A percentile compares a stretch with the other conserved stretches of the same genome.
Conservation (phyloP, 2,888 invertebrate genomes). For the Athalia cordata region DNA sequence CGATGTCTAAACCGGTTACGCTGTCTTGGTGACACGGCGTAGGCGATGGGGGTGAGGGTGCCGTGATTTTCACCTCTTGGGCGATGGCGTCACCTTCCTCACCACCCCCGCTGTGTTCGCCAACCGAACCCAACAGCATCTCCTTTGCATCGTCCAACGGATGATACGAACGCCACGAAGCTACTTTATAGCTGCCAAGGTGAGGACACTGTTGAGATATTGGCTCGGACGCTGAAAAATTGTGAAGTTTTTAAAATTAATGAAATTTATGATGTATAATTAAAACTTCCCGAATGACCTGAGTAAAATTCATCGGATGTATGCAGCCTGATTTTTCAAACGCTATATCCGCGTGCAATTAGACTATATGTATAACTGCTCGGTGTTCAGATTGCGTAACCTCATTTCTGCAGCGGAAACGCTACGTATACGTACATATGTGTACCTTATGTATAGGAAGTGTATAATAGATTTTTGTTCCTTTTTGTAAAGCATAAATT, state of each 20-base stretch:
- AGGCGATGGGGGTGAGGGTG: slow-evolving; percentile 57
- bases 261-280: too few species aligned
- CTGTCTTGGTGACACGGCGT: slow-evolving; percentile 63
- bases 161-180: slow-evolving; percentile 61
- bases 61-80: slow-evolving; percentile 59
- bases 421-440: neutral
- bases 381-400: neutral
- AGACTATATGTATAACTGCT: neutral
- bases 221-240: slow-evolving; percentile 63
- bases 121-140: slow-evolving; percentile 46
- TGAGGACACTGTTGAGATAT: slow-evolving; percentile 67
- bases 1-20: slow-evolving; percentile 66
- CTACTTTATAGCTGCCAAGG: slow-evolving; percentile 67
- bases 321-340: too few species aligned
- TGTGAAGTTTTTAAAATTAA: neutral
- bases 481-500: neutral
- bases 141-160: slow-evolving; percentile 54
- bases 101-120: slow-evolving; percentile 51
- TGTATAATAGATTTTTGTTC: slow-evolving; percentile 24
- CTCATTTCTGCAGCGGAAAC: neutral
- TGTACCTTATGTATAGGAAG: slow-evolving; percentile 18
- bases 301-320: slow-evolving; percentile 1
- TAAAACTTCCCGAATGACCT: too few species aligned
- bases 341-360: neutral
- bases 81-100: slow-evolving; percentile 62